These are phyloP conservation scores for Xenopus laevis DNA, from an alignment of 2,113 vertebrate genomes.

Conservation along the genomic window DNA sequence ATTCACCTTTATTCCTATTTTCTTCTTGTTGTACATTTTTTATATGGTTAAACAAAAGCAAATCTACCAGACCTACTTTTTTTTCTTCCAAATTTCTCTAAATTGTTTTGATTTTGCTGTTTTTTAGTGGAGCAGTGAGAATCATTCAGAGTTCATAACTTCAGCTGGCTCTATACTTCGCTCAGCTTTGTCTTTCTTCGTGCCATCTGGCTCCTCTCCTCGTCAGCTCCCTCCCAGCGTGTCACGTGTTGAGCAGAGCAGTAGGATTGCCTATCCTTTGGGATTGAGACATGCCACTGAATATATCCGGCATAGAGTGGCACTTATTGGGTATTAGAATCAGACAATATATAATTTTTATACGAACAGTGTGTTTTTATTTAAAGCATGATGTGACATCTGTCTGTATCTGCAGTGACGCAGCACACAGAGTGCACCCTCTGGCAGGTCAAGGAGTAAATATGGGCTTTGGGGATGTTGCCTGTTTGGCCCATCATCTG, in stretches of 20 bases:
- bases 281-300: conserved; percentile 88
- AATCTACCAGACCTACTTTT: too few relatives aligned
- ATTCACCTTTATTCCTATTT: too few relatives aligned
- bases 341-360: background rate
- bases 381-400: background rate
- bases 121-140: conserved; percentile 87
- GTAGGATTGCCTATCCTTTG: conserved; percentile 83
- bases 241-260: conserved; percentile 74
- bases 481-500: conserved; percentile 76
- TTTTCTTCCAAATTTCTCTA: too few relatives aligned
- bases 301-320: conserved; percentile 84
- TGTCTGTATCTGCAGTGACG: conserved; percentile 72
- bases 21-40: too few relatives aligned
- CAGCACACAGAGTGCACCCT: conserved; percentile 94
- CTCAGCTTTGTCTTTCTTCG: conserved; percentile 71
- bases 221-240: conserved; percentile 93
- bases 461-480: conserved; percentile 92
- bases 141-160: conserved; percentile 86
- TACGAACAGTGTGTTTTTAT: background rate
- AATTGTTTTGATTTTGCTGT: background rate
- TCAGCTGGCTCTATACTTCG: conserved; percentile 78
- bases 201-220: conserved; percentile 74
- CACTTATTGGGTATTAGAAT: conserved; percentile 82
- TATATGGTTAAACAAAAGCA: too few relatives aligned
- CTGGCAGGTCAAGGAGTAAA: conserved; percentile 95